A percentile compares a stretch with the other conserved stretches of the same genome.
phyloP scores from a whole-genome alignment of 1,140 invertebrate species.

The Ladona fulva region DNA sequence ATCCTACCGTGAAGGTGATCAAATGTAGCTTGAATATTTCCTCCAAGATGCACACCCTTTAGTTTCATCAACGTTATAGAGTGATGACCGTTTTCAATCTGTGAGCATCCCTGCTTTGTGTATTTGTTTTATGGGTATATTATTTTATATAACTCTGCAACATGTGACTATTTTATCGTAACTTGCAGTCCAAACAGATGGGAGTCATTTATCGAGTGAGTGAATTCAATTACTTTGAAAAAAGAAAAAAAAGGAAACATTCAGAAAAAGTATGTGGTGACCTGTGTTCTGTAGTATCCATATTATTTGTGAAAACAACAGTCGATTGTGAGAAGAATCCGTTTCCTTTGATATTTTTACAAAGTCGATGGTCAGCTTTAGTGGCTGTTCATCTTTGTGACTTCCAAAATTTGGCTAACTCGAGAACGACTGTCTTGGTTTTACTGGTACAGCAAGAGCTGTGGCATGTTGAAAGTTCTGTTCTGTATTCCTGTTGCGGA shows the following conservation, averaged over 20 bases:
- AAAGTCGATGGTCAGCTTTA: background rate
- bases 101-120: background rate
- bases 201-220: background rate
- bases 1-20: background rate
- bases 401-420: background rate
- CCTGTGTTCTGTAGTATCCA: background rate
- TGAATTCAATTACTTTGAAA: background rate
- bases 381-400: background rate
- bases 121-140: background rate
- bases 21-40: no score
- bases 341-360: background rate
- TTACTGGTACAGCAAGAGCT: no score
- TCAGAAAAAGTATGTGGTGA: background rate
- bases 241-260: no score
- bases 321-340: background rate
- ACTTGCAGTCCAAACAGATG: background rate
- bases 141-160: background rate
- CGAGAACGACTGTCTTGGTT: no score
- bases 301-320: background rate
- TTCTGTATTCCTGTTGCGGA: no score
- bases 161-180: background rate
- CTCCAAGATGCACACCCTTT: background rate
- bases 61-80: background rate
- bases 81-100: background rate
- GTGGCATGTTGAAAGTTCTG: no score